A percentile compares a stretch with the other conserved stretches of the same genome.
phyloP scores from a whole-genome alignment of 2,113 vertebrate genomes.

The Puntigrus tetrazona region DNA sequence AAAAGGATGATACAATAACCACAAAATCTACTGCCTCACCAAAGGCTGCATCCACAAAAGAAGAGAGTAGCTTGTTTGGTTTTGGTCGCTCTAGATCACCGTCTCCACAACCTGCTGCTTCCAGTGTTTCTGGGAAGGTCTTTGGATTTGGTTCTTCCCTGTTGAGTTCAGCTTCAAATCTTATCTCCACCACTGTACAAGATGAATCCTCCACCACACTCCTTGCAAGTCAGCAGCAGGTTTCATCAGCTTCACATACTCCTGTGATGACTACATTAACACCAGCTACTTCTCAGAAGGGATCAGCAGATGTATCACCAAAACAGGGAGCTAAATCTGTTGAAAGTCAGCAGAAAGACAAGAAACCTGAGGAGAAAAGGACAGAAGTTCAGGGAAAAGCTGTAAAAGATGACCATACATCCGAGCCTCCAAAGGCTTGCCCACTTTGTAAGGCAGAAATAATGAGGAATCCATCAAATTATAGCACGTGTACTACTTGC shows the following conservation, averaged over 20 bases:
- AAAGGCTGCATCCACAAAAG: slow-evolving; percentile 69
- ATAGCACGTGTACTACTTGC: slow-evolving; percentile 81
- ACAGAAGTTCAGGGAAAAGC: background rate
- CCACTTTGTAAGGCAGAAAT: slow-evolving; percentile 83
- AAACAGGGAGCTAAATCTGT: background rate
- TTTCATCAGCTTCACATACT: slow-evolving; percentile 66
- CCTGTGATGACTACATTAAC: slow-evolving; percentile 47
- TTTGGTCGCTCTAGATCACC: slow-evolving; percentile 65
- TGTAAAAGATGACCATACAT: background rate
- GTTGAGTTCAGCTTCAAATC: slow-evolving; percentile 76
- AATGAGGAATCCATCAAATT: slow-evolving; percentile 79
- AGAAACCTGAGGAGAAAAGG: background rate
- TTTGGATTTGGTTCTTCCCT: slow-evolving; percentile 74
- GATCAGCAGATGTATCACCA: slow-evolving; percentile 34
- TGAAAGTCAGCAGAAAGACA: background rate
- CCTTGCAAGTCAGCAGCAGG: slow-evolving; percentile 67
- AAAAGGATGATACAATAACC: background rate
- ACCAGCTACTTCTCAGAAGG: slow-evolving; percentile 57
- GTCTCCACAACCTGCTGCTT: slow-evolving; percentile 51
- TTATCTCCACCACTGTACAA: slow-evolving; percentile 73
- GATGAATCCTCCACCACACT: slow-evolving; percentile 67
- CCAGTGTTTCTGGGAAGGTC: slow-evolving; percentile 70
- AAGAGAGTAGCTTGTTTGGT: slow-evolving; percentile 76
- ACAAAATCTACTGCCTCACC: slow-evolving; percentile 47
- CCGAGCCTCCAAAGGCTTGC: slow-evolving; percentile 63